Percentiles rank a stretch among this genome's conserved stretches.
Evolutionary conservation across 2,797 vertebrate genomes (phyloP).

Genomic region (Aulostomus chinensis): DNA sequence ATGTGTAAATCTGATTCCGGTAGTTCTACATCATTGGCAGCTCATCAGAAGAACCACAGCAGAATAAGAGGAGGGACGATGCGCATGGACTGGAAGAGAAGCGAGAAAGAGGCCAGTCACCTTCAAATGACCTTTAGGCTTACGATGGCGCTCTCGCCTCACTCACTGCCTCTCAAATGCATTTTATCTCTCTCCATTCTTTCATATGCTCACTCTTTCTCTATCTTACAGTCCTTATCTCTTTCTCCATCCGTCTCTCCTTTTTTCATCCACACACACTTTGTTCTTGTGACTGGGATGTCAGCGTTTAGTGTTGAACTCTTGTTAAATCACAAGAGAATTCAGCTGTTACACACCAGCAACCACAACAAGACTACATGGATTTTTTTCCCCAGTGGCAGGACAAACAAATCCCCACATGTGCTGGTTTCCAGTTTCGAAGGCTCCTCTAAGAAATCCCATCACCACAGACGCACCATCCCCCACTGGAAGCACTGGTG

Average conservation of each 20-base stretch:
- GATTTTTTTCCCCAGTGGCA: constrained; percentile 15
- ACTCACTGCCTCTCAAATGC: constrained; percentile 27
- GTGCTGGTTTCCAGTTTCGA: constrained; percentile 49
- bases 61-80: constrained; percentile 16
- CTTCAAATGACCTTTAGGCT: constrained; percentile 74
- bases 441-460: constrained; percentile 45
- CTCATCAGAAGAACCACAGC: no score
- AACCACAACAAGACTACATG: constrained; percentile 32
- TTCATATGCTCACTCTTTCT: constrained; percentile 18
- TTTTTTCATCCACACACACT: constrained; percentile 7
- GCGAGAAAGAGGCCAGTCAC: constrained; percentile 55
- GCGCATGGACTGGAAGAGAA: constrained; percentile 10
- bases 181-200: constrained; percentile 36
- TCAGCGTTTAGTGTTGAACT: constrained; percentile 5
- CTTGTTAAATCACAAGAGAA: constrained; percentile 13
- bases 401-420: constrained; percentile 48
- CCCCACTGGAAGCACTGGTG: constrained; percentile 29
- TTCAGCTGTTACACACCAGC: constrained; percentile 2
- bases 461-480: constrained; percentile 19
- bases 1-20: constrained; percentile 7
- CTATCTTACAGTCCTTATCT: constrained; percentile 39
- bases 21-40: not conserved
- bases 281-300: constrained; percentile 1
- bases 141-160: constrained; percentile 34
- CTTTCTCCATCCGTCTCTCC: constrained; percentile 12